A percentile compares a stretch with the other conserved stretches of the same genome.
Evolutionary conservation across 2,113 vertebrate species (phyloP).

Genomic region (Dicentrarchus labrax): DNA sequence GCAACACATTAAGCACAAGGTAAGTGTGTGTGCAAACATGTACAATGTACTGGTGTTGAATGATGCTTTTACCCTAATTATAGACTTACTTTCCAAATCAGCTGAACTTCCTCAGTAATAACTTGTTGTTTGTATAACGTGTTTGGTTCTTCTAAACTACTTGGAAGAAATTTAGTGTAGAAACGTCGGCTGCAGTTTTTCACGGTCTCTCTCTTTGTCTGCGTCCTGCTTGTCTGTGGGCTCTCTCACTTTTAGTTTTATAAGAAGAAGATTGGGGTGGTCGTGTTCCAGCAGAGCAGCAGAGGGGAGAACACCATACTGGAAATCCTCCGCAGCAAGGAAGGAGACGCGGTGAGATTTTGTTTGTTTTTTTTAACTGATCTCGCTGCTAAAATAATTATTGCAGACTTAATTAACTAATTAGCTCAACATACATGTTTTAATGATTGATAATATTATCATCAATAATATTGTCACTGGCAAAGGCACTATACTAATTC

Average conservation of each 20-base stretch:
- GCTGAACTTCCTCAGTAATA: neutral
- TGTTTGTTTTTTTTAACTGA: neutral
- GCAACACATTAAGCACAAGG: slow-evolving; percentile 96
- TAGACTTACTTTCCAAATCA: neutral
- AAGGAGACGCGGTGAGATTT: slow-evolving; percentile 86
- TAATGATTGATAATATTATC: neutral
- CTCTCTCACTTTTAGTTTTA: slow-evolving; percentile 84
- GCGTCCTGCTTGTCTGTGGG: neutral
- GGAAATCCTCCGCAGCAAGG: slow-evolving; percentile 84
- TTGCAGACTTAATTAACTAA: no score
- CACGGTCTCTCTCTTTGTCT: neutral
- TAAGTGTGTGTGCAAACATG: neutral
- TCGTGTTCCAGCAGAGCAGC: slow-evolving; percentile 98
- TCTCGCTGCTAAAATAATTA: neutral
- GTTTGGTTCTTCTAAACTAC: neutral
- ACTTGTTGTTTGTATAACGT: no score
- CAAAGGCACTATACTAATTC: slow-evolving; percentile 8
- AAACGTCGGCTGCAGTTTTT: neutral
- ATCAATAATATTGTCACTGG: neutral
- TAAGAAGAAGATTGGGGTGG: slow-evolving; percentile 93
- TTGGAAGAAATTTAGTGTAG: neutral
- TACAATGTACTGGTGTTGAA: neutral
- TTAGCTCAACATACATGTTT: no score
- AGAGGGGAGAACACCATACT: slow-evolving; percentile 98
- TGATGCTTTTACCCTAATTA: neutral